Evolutionary conservation across 2,113 vertebrate genomes (phyloP).

Genomic region (Peromyscus californicus): DNA sequence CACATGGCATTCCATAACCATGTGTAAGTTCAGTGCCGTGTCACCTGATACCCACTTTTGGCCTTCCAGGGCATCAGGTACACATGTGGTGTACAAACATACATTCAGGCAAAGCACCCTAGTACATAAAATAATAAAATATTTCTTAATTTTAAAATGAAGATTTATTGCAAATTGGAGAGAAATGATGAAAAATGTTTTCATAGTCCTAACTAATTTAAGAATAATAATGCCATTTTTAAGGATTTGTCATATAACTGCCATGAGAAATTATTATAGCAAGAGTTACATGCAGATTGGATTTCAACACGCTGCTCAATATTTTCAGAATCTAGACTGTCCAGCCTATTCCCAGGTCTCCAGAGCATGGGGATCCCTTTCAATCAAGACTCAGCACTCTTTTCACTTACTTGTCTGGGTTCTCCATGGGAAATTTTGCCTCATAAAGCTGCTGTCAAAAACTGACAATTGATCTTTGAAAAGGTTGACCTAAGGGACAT

Average conservation of each 20-base stretch:
- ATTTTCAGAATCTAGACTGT: slow-evolving; percentile 45
- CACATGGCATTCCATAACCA: neutral
- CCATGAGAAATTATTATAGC: slow-evolving; percentile 80
- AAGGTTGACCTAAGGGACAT: slow-evolving; percentile 1
- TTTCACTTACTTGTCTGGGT: slow-evolving; percentile 45
- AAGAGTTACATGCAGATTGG: neutral
- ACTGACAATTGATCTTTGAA: slow-evolving; percentile 65
- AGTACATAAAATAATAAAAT: neutral
- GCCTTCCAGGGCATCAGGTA: too few species aligned
- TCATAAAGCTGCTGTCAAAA: slow-evolving; percentile 44
- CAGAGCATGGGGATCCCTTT: neutral
- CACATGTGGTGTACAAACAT: neutral
- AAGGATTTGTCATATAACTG: slow-evolving; percentile 77
- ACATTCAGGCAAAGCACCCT: neutral
- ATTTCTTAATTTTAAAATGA: neutral
- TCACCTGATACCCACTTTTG: neutral
- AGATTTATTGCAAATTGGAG: slow-evolving; percentile 66
- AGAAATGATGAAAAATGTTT: slow-evolving; percentile 63
- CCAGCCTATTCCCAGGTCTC: neutral
- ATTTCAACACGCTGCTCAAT: neutral
- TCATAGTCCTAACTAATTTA: slow-evolving; percentile 78
- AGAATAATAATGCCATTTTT: slow-evolving; percentile 69
- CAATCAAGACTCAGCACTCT: slow-evolving; percentile 25
- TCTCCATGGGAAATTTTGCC: slow-evolving; percentile 45
- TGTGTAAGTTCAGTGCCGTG: neutral